Base-by-base conservation (phyloP, 1,140 invertebrate genomes). In the Yoshiicerus persimilis region DNA sequence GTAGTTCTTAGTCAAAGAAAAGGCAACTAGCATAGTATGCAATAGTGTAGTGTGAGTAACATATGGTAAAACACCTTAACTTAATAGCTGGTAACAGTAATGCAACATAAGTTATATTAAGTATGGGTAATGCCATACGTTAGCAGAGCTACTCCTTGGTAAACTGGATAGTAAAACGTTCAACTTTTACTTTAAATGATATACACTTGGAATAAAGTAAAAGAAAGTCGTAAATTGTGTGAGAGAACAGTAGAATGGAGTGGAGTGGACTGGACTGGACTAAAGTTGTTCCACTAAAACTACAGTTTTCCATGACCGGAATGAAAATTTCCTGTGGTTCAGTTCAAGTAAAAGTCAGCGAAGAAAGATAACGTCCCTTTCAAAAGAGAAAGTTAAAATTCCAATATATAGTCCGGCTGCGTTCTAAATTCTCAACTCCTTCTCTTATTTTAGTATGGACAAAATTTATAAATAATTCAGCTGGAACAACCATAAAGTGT, bases 381-480 rank as follows among this genome's bases (percentile, higher is more conserved):
- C 66, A 30, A 30, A 16, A n/a, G n/a, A n/a, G n/a, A n/a, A 30
- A 30, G 23, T 11, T 13, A 30, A 70, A 70, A 30, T 70, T 70
- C 66, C 66, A 70, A 30, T 30, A 30, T 25, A 30, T 66, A 8
- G 23, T 30, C 30, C 27, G 30, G 27, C 11, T 27, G 25, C 23
- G 27, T 8, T 11, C 64, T 25, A 30, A 27, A 30, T 30, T 11
- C 27, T 27, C 41, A 3, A 56, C 13, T n/a, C 20, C 47, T 56
- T 6, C 47, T 56, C 20, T n/a, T 56, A 56, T n/a, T n/a, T n/a
- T n/a, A 56, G 16, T 56, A 56, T 56, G 66, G 66, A 30, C 27
- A 70, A 70, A 27, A 30, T 80, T 80, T 80, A 80, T 80, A 80
- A 80, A 80, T 80, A 34, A 80, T 80, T 80, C 75, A 80, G n/a